A percentile compares a stretch with the other conserved stretches of the same genome.
phyloP scores from a whole-genome alignment of 2,888 invertebrate species.

The Xestoiulus laeticollis region DNA sequence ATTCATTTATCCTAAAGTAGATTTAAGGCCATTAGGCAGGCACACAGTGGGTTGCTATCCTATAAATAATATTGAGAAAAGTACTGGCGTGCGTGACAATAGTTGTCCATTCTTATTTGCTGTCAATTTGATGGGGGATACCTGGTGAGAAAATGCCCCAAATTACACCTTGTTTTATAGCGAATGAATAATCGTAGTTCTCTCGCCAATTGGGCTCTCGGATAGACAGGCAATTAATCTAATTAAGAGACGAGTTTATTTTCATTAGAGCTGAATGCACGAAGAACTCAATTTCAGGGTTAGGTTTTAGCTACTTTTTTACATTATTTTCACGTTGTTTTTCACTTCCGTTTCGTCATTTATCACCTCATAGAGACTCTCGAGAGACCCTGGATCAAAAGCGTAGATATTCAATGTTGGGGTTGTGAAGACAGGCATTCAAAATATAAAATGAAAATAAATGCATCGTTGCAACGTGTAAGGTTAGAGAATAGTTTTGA shows the following conservation, averaged over 20 bases:
- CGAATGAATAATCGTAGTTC: not conserved
- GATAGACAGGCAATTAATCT: not conserved
- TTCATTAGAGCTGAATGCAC: not conserved
- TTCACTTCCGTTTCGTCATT: slow-evolving; percentile 13
- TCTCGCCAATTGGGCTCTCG: not conserved
- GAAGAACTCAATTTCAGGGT: not conserved
- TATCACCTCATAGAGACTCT: slow-evolving; percentile 9
- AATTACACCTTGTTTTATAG: slow-evolving; percentile 9
- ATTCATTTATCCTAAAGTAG: slow-evolving; percentile 27
- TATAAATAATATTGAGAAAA: slow-evolving; percentile 31
- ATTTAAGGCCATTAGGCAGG: slow-evolving; percentile 34
- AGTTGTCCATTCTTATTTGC: slow-evolving; percentile 34
- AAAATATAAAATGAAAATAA: slow-evolving; percentile 31
- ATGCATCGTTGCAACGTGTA: not conserved
- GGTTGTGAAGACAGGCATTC: not conserved
- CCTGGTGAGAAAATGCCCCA: slow-evolving; percentile 16
- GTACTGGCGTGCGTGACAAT: slow-evolving; percentile 1
- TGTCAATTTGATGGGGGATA: slow-evolving; percentile 5
- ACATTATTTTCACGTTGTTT: slow-evolving; percentile 40
- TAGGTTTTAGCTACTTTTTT: slow-evolving; percentile 2
- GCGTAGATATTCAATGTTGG: slow-evolving; percentile 12
- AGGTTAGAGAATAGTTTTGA: not conserved
- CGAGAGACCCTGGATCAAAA: slow-evolving; percentile 3
- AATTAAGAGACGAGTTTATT: slow-evolving; percentile 41
- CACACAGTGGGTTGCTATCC: slow-evolving; percentile 14